phyloP scores from a whole-genome alignment of 2,113 vertebrate species.

The Telmatochromis bifrenatus region DNA sequence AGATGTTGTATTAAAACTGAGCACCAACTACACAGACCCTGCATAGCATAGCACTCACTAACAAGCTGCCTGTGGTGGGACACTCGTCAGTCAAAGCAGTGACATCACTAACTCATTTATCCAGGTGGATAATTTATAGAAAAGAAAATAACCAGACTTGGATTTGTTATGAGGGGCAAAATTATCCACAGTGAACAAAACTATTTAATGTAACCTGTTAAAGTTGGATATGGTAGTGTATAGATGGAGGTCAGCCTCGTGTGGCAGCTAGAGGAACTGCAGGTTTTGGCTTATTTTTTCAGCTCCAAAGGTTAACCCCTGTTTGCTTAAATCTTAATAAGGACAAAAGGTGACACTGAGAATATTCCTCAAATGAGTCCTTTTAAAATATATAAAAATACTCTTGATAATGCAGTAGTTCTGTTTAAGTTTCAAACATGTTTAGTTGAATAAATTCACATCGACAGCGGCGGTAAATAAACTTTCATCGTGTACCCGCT shows the following conservation, averaged over 20 bases:
- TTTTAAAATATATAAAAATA: accelerated
- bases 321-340: background rate
- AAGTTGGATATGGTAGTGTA: background rate
- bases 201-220: background rate
- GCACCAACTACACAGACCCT: background rate
- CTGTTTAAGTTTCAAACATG: background rate
- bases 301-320: background rate
- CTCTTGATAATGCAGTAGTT: background rate
- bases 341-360: background rate
- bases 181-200: background rate
- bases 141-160: background rate
- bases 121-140: background rate
- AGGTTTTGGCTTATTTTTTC: background rate
- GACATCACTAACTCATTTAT: background rate
- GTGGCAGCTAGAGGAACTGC: background rate
- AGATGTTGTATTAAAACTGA: background rate
- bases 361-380: background rate
- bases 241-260: background rate
- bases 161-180: background rate
- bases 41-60: background rate
- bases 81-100: background rate
- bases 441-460: background rate
- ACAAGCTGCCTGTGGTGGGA: background rate
- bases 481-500: background rate
- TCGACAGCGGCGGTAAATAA: background rate